phyloP scores from a whole-genome alignment of 2,797 vertebrate genomes.

The Gambelia wislizenii region DNA sequence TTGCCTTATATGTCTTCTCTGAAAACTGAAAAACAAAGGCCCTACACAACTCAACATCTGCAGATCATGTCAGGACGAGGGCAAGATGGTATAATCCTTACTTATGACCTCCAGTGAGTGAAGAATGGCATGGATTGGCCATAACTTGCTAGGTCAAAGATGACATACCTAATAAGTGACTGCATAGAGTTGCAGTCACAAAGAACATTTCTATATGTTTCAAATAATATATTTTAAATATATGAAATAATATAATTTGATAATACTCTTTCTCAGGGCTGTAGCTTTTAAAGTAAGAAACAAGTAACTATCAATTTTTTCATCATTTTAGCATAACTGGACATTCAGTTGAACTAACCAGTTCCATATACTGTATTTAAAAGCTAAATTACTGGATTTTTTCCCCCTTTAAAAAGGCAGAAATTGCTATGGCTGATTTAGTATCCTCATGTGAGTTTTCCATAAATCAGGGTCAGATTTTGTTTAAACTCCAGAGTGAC shows the following conservation, averaged over 20 bases:
- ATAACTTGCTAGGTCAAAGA: background rate
- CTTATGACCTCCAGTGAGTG: background rate
- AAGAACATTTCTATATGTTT: background rate
- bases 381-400: background rate
- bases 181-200: background rate
- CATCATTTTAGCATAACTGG: background rate
- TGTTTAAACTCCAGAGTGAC: constrained; percentile 22
- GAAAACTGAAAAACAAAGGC: background rate
- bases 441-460: constrained; percentile 28
- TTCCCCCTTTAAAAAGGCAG: constrained; percentile 8
- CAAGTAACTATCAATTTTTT: background rate
- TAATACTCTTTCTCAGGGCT: background rate
- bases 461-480: constrained; percentile 27
- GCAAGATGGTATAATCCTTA: background rate
- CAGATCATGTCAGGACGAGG: too few species aligned
- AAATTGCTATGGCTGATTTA: background rate
- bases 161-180: background rate
- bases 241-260: background rate
- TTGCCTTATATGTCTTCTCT: background rate
- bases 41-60: too few species aligned
- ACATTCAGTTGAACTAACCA: constrained; percentile 37
- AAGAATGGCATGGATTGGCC: background rate
- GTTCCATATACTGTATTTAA: background rate
- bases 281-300: background rate
- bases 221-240: too few species aligned